phyloP scores from a whole-genome alignment of 2,888 invertebrate species.

The Epirrhoe alternata region DNA sequence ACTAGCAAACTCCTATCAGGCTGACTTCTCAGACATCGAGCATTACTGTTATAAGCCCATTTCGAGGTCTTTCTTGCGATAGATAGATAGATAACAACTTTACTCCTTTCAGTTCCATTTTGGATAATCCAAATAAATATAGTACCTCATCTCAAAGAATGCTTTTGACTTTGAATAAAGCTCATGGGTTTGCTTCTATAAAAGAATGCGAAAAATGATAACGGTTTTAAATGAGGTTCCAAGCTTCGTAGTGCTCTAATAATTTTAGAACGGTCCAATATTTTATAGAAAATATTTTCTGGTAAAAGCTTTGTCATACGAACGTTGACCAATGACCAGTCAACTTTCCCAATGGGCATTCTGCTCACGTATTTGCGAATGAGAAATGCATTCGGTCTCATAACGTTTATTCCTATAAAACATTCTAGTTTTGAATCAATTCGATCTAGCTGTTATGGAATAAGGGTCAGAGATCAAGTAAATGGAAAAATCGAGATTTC shows the following conservation, averaged over 20 bases:
- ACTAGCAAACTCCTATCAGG: no score
- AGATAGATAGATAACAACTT: no score
- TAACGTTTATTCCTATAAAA: constrained; percentile 54
- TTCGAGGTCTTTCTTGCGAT: no score
- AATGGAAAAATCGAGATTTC: background rate
- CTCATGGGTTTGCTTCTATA: background rate
- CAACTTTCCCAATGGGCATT: constrained; percentile 49
- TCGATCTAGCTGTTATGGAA: constrained; percentile 24
- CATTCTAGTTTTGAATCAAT: constrained; percentile 47
- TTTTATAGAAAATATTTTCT: constrained; percentile 55
- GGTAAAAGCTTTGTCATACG: constrained; percentile 53
- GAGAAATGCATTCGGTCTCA: constrained; percentile 55
- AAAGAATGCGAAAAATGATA: background rate
- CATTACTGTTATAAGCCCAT: no score
- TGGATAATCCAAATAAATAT: background rate
- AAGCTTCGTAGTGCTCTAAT: constrained; percentile 37
- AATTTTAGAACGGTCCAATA: constrained; percentile 44
- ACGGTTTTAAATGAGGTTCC: constrained; percentile 6
- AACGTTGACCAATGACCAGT: constrained; percentile 56
- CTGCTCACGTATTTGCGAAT: constrained; percentile 56
- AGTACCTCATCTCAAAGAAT: background rate
- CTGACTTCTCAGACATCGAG: no score
- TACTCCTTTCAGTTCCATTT: background rate
- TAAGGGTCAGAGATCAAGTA: background rate
- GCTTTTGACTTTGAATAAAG: background rate